Conservation (phyloP, 2,797 vertebrate species). For the Malacoraja senta region DNA sequence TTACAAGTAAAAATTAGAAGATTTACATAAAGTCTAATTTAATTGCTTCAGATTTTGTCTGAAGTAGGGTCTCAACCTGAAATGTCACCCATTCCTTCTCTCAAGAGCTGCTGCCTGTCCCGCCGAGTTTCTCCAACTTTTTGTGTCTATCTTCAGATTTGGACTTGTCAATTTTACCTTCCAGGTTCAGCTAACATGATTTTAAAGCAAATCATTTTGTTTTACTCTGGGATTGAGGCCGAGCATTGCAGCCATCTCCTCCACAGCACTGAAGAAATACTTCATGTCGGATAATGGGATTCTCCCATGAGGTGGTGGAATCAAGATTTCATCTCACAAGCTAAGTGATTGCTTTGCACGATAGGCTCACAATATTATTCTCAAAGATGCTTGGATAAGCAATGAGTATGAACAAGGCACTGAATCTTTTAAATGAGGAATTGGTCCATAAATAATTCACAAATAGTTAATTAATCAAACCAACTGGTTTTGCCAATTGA, state of each 20-base stretch:
- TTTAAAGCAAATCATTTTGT: not conserved
- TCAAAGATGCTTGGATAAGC: not conserved
- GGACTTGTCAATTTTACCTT: not conserved
- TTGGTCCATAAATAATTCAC: not conserved
- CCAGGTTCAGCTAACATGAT: not conserved
- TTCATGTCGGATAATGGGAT: not conserved
- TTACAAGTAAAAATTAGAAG: not conserved
- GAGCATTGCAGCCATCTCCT: not conserved
- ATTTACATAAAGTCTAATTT: not conserved
- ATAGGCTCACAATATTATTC: not conserved
- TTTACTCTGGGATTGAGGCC: not conserved
- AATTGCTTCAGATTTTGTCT: not conserved
- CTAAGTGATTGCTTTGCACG: not conserved
- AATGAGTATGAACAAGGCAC: not conserved
- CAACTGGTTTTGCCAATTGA: not conserved
- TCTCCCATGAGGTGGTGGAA: not conserved
- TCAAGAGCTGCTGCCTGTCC: too few species aligned
- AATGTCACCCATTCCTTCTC: too few species aligned
- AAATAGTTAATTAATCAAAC: not conserved
- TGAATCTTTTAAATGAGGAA: not conserved
- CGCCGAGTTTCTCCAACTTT: too few species aligned
- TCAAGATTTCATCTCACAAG: not conserved
- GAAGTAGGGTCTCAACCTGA: too few species aligned
- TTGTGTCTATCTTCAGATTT: not conserved
- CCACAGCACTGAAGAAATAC: not conserved